Conservation (phyloP, 37 sponge, comb jelly and placozoan species). For the Crambe crambe region DNA sequence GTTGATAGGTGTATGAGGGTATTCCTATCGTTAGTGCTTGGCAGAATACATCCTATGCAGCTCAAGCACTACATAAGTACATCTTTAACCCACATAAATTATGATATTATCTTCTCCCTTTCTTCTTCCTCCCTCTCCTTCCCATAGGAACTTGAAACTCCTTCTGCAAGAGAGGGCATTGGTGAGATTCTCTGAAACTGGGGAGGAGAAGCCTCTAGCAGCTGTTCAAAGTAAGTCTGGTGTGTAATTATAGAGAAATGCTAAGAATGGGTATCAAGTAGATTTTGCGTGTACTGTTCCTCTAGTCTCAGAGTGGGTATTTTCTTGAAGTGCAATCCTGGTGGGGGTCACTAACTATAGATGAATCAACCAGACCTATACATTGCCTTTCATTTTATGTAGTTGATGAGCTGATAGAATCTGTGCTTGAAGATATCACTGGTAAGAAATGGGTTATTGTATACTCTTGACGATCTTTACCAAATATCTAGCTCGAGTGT, state of each 20-base stretch:
- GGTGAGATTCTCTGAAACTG: conserved; percentile 16
- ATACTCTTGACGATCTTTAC: not conserved
- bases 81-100: too few species aligned
- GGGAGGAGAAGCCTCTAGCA: conserved; percentile 25
- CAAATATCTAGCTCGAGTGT: conserved; percentile 50
- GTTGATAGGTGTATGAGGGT: conserved; percentile 64
- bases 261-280: not conserved
- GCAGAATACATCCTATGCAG: conserved; percentile 59
- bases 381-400: too few species aligned
- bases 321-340: too few species aligned
- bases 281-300: too few species aligned
- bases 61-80: conserved; percentile 61
- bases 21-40: conserved; percentile 71
- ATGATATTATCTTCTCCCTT: not conserved
- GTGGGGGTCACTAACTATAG: too few species aligned
- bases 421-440: conserved; percentile 52
- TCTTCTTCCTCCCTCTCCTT: not conserved
- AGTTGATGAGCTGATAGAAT: conserved; percentile 43
- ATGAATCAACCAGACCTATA: too few species aligned
- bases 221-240: conserved; percentile 11
- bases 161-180: conserved; percentile 28
- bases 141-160: conserved; percentile 15
- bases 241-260: not conserved
- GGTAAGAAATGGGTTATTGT: conserved; percentile 33
- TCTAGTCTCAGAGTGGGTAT: too few species aligned